Base-by-base conservation (phyloP, 23 tunicate species). In the Halocynthia aurantium region DNA sequence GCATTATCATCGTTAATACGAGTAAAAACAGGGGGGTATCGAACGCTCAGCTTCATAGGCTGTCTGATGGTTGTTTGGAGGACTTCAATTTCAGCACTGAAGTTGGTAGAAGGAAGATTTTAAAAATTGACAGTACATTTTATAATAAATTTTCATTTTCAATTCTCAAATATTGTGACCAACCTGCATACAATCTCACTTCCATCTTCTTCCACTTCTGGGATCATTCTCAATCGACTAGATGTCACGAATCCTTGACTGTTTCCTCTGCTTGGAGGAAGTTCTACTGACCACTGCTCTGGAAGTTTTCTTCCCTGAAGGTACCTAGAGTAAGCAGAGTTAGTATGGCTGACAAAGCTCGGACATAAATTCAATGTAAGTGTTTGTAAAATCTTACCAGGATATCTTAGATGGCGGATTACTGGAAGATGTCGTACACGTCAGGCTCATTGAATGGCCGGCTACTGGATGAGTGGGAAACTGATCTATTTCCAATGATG, bases 401-500 rank as follows among this genome's bases (percentile, higher is more conserved):
- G 87, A 65, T 8, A 88, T 80, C 18, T 5, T 73, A 8, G 95
- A 65, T 0, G 75, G 72, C 31, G 95, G 95, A 73, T 71, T 69
- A 22, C 88, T 83, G 8, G 95, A 74, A 8, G 95, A 74, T 6
- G 88, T 83, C 51, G 22, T 68, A 67, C 95, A 88, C 56, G 65
- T 66, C 76, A 88, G 67, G 58, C 81, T 83, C 81, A 88, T 72
- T 44, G 77, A 20, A 52, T 76, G 72, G 7, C 87, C 95, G 57
- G 65, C 76, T 44, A 77, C 50, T 50, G 80, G 54, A 20, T 67
- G 31, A 18, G 44, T 44, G 5, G 95, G 95, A 40, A 50, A 79
- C 50, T 76, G 84, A 15, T 50, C 69, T 5, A 88, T 57, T 18
- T 22, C 18, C 10, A 77, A 22, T 11, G 65, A 15, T 7, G 50